These are phyloP conservation scores for Trigoniulus corallinus DNA, from an alignment of 1,140 invertebrate genomes.

Conservation along the genomic window DNA sequence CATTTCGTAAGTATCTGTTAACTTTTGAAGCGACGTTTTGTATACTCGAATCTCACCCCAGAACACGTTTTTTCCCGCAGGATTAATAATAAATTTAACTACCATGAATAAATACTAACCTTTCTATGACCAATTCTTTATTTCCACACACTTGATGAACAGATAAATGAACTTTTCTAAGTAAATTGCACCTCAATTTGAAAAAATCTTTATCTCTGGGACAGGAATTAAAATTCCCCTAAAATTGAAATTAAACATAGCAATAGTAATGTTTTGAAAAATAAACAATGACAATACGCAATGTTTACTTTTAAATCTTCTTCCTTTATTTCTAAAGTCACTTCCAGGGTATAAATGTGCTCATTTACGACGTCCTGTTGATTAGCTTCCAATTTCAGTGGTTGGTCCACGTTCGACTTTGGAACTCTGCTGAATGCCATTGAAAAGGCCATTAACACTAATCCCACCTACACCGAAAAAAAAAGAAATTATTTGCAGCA, in stretches of 20 bases:
- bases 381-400: slow-evolving; percentile 34
- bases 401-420: slow-evolving; percentile 13
- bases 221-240: slow-evolving; percentile 65
- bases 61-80: too few species aligned
- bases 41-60: too few species aligned
- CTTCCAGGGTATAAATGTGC: slow-evolving; percentile 46
- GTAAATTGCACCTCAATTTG: slow-evolving; percentile 72
- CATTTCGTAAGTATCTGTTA: too few species aligned
- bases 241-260: slow-evolving; percentile 8
- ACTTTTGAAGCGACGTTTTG: too few species aligned
- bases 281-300: not conserved
- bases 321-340: slow-evolving; percentile 79
- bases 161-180: slow-evolving; percentile 81
- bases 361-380: slow-evolving; percentile 15
- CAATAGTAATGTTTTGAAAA: not conserved
- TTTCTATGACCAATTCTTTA: slow-evolving; percentile 26
- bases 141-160: slow-evolving; percentile 57
- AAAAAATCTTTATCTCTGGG: slow-evolving; percentile 81
- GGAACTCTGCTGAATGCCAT: slow-evolving; percentile 24
- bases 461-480: slow-evolving; percentile 21
- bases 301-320: slow-evolving; percentile 51
- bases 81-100: not conserved
- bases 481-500: not conserved
- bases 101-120: slow-evolving; percentile 14
- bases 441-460: slow-evolving; percentile 29